These are phyloP conservation scores for Sarcophaga bullata DNA, from an alignment of 1,140 invertebrate species.

Conservation along the genomic window DNA sequence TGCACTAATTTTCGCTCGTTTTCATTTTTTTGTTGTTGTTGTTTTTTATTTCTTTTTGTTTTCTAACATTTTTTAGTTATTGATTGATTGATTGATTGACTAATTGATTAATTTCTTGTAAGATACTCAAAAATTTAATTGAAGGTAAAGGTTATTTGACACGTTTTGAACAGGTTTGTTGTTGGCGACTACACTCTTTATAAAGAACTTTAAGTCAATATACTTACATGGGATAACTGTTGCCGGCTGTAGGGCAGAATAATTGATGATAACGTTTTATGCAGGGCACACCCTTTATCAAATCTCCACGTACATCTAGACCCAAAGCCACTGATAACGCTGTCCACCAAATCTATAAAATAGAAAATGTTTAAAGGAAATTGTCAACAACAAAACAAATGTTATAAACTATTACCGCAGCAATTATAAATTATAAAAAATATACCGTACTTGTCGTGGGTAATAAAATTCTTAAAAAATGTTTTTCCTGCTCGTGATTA, in stretches of 20 bases:
- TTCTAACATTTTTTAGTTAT: too few relatives aligned
- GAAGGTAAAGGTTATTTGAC: neutral
- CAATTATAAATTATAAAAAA: slow-evolving; percentile 22
- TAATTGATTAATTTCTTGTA: neutral
- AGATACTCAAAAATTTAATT: neutral
- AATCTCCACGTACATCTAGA: slow-evolving; percentile 83
- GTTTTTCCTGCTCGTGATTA: neutral
- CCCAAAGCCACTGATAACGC: slow-evolving; percentile 85
- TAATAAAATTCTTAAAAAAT: neutral
- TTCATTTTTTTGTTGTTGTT: neutral
- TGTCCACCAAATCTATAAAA: slow-evolving; percentile 86
- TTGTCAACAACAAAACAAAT: neutral
- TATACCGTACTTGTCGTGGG: neutral
- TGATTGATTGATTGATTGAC: too few relatives aligned
- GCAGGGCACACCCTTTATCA: slow-evolving; percentile 86
- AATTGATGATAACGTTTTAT: slow-evolving; percentile 88
- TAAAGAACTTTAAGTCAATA: neutral
- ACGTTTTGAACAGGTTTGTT: neutral
- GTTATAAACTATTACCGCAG: neutral
- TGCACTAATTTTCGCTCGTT: neutral
- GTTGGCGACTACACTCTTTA: neutral
- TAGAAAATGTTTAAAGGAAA: slow-evolving; percentile 42
- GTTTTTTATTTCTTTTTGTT: too few relatives aligned
- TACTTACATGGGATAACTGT: slow-evolving; percentile 89
- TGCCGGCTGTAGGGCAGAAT: slow-evolving; percentile 90